A percentile compares a stretch with the other conserved stretches of the same genome.
Evolutionary conservation across 2,113 vertebrate genomes (phyloP).

Genomic region (Melospiza georgiana): DNA sequence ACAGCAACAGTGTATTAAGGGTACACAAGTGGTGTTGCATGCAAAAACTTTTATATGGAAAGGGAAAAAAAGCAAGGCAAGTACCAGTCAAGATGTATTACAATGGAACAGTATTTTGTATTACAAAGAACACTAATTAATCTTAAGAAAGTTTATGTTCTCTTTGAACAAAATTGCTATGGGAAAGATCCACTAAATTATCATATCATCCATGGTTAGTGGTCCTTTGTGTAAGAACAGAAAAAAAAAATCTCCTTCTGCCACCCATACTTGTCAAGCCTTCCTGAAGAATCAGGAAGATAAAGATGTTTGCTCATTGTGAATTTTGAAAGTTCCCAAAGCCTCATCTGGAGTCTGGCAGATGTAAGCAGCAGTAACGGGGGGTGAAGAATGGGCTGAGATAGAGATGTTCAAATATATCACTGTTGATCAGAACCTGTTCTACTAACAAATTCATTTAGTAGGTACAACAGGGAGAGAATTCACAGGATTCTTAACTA

Average conservation of each 20-base stretch:
- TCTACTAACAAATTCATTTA: background rate
- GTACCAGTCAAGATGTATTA: background rate
- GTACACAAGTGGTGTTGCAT: background rate
- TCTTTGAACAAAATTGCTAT: background rate
- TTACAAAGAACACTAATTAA: background rate
- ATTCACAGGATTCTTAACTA: background rate
- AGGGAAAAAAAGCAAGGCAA: background rate
- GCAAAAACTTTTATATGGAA: background rate
- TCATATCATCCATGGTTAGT: background rate
- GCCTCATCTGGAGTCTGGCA: background rate
- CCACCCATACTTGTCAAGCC: background rate
- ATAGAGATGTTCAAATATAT: accelerated
- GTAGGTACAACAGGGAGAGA: background rate
- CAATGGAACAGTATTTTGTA: background rate
- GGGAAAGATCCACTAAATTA: background rate
- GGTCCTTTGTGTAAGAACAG: background rate
- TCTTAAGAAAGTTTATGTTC: background rate
- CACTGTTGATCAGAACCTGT: background rate
- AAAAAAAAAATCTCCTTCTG: background rate
- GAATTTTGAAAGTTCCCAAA: background rate
- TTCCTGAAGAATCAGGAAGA: background rate
- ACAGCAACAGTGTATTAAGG: background rate
- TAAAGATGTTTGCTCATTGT: background rate
- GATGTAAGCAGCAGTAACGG: background rate
- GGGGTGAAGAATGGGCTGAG: background rate